These are phyloP conservation scores for Melanotus villosus DNA, from an alignment of 2,888 invertebrate species.

Conservation along the genomic window DNA sequence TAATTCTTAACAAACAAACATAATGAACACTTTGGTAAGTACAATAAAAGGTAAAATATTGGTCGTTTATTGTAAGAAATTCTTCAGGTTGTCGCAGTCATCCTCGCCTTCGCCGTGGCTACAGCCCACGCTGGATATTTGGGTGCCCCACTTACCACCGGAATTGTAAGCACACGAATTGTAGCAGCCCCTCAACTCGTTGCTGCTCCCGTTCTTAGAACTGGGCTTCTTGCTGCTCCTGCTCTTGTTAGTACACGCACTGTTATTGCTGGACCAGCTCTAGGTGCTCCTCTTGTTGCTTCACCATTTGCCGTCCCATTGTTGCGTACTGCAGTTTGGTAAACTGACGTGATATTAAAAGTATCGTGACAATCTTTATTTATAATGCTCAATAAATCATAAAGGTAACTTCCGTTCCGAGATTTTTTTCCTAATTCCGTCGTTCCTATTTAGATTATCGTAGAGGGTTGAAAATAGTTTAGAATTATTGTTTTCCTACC, in stretches of 20 bases:
- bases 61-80: not conserved
- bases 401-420: too few relatives aligned
- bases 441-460: too few relatives aligned
- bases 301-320: not conserved
- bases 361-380: too few relatives aligned
- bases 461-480: too few relatives aligned
- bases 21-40: constrained; percentile 9
- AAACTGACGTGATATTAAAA: not conserved
- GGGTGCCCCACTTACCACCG: not conserved
- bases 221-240: not conserved
- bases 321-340: not conserved
- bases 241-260: not conserved
- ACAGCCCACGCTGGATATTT: not conserved
- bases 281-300: not conserved
- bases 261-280: not conserved
- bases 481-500: too few relatives aligned
- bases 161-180: not conserved
- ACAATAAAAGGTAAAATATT: not conserved
- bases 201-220: not conserved
- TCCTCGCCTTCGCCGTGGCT: not conserved
- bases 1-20: not conserved
- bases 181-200: not conserved
- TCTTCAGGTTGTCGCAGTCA: not conserved
- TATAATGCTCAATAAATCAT: too few relatives aligned
- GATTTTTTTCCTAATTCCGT: too few relatives aligned